Percentiles rank a stretch among this genome's conserved stretches.
Conservation (phyloP, 2,113 vertebrate genomes). For the Beaufortia kweichowensis region DNA sequence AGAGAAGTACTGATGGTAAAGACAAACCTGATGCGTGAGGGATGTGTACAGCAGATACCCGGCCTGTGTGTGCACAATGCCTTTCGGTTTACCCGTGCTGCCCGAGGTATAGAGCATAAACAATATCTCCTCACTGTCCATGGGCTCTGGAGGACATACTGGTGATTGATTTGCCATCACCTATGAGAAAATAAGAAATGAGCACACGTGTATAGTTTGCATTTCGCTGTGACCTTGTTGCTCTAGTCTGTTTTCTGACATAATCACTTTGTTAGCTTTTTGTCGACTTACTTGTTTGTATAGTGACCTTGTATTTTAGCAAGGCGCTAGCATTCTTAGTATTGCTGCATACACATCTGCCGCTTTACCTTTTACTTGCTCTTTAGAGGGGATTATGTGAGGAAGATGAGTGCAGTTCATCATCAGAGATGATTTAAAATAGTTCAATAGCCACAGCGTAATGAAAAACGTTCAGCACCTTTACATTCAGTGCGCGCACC, state of each 20-base stretch:
- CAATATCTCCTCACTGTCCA: constrained; percentile 87
- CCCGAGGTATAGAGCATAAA: constrained; percentile 91
- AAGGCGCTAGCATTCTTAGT: no score
- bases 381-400: no score
- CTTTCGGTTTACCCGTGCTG: constrained; percentile 89
- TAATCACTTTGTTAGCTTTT: no score
- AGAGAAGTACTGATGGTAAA: neutral
- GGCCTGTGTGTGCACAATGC: constrained; percentile 87
- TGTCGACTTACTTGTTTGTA: no score
- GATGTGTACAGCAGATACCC: constrained; percentile 87
- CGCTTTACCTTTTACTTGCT: no score
- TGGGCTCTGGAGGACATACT: constrained; percentile 77
- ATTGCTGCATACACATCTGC: no score
- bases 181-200: constrained; percentile 60
- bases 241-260: no score
- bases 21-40: constrained; percentile 84
- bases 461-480: neutral
- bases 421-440: no score
- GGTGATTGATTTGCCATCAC: constrained; percentile 80
- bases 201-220: constrained; percentile 12
- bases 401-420: neutral
- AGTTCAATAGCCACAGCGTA: neutral
- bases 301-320: no score
- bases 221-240: no score
- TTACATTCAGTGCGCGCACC: neutral